Evolutionary conservation across 2,888 invertebrate species (phyloP), one percentile per base, ranked within the genome.

Genomic region (Argyresthia goedartella): DNA sequence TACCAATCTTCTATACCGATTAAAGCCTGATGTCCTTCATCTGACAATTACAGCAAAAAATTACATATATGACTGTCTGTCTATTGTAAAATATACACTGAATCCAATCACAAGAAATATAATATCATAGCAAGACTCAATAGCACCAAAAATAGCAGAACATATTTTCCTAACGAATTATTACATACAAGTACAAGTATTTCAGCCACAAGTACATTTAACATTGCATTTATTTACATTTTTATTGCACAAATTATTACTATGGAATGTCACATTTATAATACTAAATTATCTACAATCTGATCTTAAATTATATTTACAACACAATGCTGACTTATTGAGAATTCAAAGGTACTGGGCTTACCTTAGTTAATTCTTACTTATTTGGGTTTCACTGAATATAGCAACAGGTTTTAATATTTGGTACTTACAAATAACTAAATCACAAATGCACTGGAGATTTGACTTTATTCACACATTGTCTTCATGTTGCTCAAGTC

Each of bases 401-500:
- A 58, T 67, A 65, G 59, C 56, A 60, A 66, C 54, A 16, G 33
- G 35, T 47, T 41, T 51, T 52, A 53, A 62, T 73, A 73, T 78
- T 81, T 78, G 74, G 73, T 81, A 72, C 71, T 62, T 69, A 69
- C 74, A 75, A 70, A 66, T 44, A 51, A 50, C 41, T 68, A 66
- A 69, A 81, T 82, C 81, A 85, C 82, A 84, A 80, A 80, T 79
- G 73, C 76, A 78, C 69, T 72, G 71, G 69, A 72, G 63, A 67
- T 65, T 62, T 55, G 52, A 61, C 56, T 60, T 47, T 55, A 49
- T 57, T 49, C 55, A 55, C 50, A 55, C 51, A 56, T 48, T 36
- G 44, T 44, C 4, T 25, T 9, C 35, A 48, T 36, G 11, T 62
- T 58, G 63, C 71, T 16, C 13, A 25, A 25, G 25, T 25, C 25